Conservation (phyloP, 2,797 vertebrate genomes). For the Alcedo atthis region DNA sequence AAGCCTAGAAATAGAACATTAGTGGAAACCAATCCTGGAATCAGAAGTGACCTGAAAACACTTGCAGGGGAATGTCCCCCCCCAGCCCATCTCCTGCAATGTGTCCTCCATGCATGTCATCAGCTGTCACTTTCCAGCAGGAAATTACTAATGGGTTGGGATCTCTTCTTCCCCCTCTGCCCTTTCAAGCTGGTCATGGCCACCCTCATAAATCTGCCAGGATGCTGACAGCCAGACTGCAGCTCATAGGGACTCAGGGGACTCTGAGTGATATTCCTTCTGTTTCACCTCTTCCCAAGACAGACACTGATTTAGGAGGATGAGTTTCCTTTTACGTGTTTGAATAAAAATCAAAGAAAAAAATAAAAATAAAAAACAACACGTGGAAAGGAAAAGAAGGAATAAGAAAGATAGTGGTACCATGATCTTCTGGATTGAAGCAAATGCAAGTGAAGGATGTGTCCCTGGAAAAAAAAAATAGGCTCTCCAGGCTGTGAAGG, state of each 20-base stretch:
- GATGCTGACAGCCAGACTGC: slow-evolving; percentile 69
- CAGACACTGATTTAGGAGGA: slow-evolving; percentile 58
- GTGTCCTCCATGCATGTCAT: slow-evolving; percentile 53
- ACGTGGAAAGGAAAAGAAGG: background rate
- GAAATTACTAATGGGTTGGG: slow-evolving; percentile 70
- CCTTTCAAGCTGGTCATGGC: slow-evolving; percentile 63
- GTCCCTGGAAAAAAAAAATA: background rate
- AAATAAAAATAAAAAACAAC: background rate
- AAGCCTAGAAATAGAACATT: slow-evolving; percentile 16
- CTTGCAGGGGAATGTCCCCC: slow-evolving; percentile 66
- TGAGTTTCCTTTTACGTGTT: slow-evolving; percentile 24
- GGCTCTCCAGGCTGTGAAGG: slow-evolving; percentile 4
- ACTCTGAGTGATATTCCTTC: slow-evolving; percentile 72
- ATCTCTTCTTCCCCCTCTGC: slow-evolving; percentile 51
- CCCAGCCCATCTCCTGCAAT: slow-evolving; percentile 33
- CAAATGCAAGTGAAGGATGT: background rate
- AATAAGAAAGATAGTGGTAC: background rate
- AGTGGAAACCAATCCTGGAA: slow-evolving; percentile 23
- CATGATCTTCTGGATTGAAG: background rate
- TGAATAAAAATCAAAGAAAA: background rate
- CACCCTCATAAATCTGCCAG: slow-evolving; percentile 72
- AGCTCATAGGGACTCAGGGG: slow-evolving; percentile 46
- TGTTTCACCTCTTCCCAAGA: slow-evolving; percentile 56
- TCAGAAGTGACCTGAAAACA: slow-evolving; percentile 33
- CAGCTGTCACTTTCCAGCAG: slow-evolving; percentile 68